Conservation (phyloP, 2,113 vertebrate genomes). For the Mugil cephalus region DNA sequence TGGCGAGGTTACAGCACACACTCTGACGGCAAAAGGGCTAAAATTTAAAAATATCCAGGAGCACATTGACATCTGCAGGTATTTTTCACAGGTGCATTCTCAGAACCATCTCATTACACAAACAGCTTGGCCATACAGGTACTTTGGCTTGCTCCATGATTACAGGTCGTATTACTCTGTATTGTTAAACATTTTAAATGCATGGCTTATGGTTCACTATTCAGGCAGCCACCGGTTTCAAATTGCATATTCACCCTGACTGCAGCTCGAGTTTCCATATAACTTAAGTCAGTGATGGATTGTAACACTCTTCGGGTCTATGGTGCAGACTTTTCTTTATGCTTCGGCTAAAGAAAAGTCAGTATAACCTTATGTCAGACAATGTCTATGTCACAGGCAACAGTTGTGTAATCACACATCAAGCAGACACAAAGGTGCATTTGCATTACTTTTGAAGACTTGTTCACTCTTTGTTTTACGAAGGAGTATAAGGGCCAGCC, state of each 20-base stretch:
- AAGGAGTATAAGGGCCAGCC: no score
- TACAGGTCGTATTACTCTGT: not conserved
- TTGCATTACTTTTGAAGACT: not conserved
- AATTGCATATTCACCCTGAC: not conserved
- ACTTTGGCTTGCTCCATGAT: not conserved
- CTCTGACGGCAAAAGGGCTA: no score
- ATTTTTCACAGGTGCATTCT: no score
- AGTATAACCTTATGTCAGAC: not conserved
- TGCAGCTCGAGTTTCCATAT: no score
- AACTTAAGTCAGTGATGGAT: no score
- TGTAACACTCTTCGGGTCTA: not conserved
- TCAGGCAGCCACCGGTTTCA: not conserved
- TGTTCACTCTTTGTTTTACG: not conserved
- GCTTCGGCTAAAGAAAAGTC: no score
- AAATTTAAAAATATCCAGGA: no score
- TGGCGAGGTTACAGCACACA: not conserved
- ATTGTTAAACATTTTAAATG: not conserved
- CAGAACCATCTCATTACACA: not conserved
- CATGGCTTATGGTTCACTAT: not conserved
- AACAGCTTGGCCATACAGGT: not conserved
- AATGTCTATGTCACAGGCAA: slow-evolving; percentile 5
- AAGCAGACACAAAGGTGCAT: not conserved
- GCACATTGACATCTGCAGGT: no score
- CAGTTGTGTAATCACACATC: not conserved
- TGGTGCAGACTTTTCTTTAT: not conserved